Conservation (phyloP, 2,113 vertebrate species). For the Cyphomyrus plagiostoma region DNA sequence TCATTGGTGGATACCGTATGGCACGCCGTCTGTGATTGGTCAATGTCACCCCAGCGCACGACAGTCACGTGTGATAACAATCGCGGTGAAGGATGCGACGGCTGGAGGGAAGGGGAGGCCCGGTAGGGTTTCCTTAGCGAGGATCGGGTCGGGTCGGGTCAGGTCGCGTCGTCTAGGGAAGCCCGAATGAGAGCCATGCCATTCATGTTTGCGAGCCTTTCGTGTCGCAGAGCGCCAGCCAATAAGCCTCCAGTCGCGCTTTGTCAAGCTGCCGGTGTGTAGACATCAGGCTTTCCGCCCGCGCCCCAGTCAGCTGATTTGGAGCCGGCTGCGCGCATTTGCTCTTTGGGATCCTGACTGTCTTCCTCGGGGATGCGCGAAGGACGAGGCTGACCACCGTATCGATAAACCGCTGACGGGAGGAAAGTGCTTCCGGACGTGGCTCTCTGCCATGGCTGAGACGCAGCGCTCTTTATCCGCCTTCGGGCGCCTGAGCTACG, state of each 20-base stretch:
- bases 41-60: too few species aligned
- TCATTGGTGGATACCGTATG: not conserved
- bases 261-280: not conserved
- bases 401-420: not conserved
- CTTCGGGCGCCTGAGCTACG: conserved; percentile 63
- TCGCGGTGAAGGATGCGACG: not conserved
- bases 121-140: not conserved
- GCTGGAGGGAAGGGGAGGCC: not conserved
- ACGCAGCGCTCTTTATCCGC: conserved; percentile 38
- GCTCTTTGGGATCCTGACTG: not conserved
- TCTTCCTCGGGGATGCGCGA: not conserved
- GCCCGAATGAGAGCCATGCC: not conserved
- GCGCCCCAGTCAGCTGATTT: not conserved
- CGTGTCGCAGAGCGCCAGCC: not conserved
- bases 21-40: not conserved
- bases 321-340: not conserved
- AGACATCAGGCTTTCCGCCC: not conserved
- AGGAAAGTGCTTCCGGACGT: not conserved
- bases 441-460: conserved; percentile 36
- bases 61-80: not conserved
- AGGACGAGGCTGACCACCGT: not conserved
- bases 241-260: not conserved
- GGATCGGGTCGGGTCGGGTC: not conserved
- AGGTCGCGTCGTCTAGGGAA: not conserved
- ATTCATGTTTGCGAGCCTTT: not conserved